Percentiles rank a stretch among this genome's conserved stretches.
Conservation (phyloP, 37 sponge, comb jelly and placozoan species). For the Lycopodina hypogea region DNA sequence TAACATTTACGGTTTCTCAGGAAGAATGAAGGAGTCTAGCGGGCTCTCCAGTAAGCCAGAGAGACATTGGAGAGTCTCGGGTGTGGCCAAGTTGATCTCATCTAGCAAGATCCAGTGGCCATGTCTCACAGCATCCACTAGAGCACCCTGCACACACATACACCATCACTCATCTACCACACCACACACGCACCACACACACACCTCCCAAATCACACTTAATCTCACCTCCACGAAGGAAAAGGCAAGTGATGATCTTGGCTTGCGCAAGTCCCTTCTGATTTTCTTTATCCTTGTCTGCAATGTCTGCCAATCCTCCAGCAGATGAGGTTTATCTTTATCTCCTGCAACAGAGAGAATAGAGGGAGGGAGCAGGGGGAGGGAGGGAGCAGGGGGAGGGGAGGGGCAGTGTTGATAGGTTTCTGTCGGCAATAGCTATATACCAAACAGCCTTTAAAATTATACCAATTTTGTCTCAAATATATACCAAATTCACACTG, state of each 20-base stretch:
- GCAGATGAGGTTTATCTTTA: neutral
- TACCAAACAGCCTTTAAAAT: too few species aligned
- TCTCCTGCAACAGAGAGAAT: neutral
- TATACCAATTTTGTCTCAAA: too few species aligned
- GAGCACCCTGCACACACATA: conserved; percentile 67
- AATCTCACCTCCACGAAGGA: conserved; percentile 78
- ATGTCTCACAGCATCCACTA: conserved; percentile 80
- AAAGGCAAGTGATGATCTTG: conserved; percentile 59
- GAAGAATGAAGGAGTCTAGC: conserved; percentile 60
- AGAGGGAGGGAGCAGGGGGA: neutral
- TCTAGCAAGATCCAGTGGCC: conserved; percentile 96
- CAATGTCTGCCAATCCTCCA: conserved; percentile 55
- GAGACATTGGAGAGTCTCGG: conserved; percentile 93
- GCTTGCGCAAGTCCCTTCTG: conserved; percentile 36
- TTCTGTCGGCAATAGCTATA: too few species aligned
- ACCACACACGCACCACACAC: neutral
- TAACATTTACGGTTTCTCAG: conserved; percentile 66
- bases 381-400: neutral
- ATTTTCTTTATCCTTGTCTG: conserved; percentile 26
- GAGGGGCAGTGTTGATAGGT: neutral
- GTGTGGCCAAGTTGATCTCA: conserved; percentile 94
- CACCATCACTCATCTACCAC: neutral
- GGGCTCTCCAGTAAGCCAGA: conserved; percentile 77
- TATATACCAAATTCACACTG: too few species aligned
- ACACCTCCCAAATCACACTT: neutral